phyloP scores from a whole-genome alignment of 2,888 invertebrate genomes.

The Muscina levida region DNA sequence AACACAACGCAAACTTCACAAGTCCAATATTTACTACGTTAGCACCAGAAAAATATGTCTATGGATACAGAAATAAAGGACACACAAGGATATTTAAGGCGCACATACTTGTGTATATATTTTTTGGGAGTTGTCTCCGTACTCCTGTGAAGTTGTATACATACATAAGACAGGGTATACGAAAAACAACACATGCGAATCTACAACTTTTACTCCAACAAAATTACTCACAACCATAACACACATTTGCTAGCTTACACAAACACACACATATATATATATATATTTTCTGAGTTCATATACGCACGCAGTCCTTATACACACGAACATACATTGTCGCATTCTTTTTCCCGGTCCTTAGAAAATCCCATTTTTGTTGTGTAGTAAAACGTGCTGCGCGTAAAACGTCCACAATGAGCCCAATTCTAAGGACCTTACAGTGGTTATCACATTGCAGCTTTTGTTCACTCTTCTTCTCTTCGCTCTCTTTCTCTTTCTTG shows the following conservation, averaged over 20 bases:
- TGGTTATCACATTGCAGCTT: conserved; percentile 22
- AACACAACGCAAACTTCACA: not conserved
- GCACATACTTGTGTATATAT: conserved; percentile 4
- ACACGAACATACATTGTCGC: not conserved
- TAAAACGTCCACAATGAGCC: conserved; percentile 32
- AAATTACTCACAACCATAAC: conserved; percentile 25
- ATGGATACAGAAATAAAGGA: conserved; percentile 19
- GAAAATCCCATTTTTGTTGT: conserved; percentile 44
- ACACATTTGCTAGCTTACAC: conserved; percentile 17
- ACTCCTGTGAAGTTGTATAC: conserved; percentile 23
- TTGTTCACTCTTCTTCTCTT: conserved; percentile 10
- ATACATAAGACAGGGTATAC: no score
- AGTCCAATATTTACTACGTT: conserved; percentile 29
- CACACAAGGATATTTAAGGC: not conserved
- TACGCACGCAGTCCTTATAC: not conserved
- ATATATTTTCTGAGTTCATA: not conserved
- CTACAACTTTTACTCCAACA: conserved; percentile 20
- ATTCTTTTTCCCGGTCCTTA: conserved; percentile 42
- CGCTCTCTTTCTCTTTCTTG: not conserved
- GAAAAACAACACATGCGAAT: conserved; percentile 26
- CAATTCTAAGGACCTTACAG: conserved; percentile 20
- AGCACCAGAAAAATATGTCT: conserved; percentile 22
- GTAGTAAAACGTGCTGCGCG: conserved; percentile 66
- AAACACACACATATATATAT: not conserved
- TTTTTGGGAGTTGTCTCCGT: conserved; percentile 61